Percentiles rank a stretch among this genome's conserved stretches.
These are phyloP conservation scores for Campylomormyrus numenius DNA, from an alignment of 2,113 vertebrate species.

Conservation along the genomic window DNA sequence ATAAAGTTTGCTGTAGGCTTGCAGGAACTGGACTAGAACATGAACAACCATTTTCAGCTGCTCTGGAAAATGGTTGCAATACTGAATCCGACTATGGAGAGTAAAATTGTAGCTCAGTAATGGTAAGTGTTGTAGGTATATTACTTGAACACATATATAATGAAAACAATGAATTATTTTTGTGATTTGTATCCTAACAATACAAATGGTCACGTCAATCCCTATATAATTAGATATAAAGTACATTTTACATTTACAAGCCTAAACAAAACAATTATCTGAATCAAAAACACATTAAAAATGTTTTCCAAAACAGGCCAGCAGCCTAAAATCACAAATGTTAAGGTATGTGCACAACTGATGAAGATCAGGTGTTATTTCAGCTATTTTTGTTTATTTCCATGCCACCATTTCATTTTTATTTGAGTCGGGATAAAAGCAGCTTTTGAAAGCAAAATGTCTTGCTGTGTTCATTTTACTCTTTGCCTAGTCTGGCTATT, in stretches of 20 bases:
- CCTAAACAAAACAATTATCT: not conserved
- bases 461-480: not conserved
- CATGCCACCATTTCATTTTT: not conserved
- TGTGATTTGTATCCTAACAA: not conserved
- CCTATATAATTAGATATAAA: not conserved
- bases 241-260: not conserved
- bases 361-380: not conserved
- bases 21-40: not conserved
- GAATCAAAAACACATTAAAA: not conserved
- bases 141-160: not conserved
- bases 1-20: not conserved
- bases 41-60: not conserved
- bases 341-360: not conserved
- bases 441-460: not conserved
- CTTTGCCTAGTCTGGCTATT: not conserved
- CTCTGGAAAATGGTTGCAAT: not conserved
- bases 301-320: not conserved
- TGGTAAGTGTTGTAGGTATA: not conserved
- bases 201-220: not conserved
- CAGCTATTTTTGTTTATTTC: not conserved
- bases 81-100: not conserved
- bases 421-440: not conserved
- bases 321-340: not conserved
- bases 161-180: not conserved
- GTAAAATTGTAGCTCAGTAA: not conserved